A percentile compares a stretch with the other conserved stretches of the same genome.
Evolutionary conservation across 2,797 vertebrate species (phyloP).

Genomic region (Manis javanica): DNA sequence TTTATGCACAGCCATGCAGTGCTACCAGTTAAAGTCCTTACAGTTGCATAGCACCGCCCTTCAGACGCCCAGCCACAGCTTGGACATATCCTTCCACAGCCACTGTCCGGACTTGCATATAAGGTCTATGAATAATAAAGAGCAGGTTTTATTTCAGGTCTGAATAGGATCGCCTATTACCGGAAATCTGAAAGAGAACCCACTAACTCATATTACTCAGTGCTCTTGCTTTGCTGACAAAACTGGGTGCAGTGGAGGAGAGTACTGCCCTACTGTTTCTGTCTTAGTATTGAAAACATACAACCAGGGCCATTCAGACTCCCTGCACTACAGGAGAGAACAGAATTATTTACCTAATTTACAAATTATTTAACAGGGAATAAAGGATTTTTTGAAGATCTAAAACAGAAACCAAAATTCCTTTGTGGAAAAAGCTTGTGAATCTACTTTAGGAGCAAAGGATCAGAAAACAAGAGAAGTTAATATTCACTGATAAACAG

Average conservation of each 20-base stretch:
- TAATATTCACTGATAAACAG: constrained; percentile 54
- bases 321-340: neutral
- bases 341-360: neutral
- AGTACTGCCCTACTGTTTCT: neutral
- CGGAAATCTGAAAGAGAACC: constrained; percentile 65
- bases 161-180: constrained; percentile 29
- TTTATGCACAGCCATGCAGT: constrained; percentile 63
- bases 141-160: constrained; percentile 80
- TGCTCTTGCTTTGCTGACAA: neutral
- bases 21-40: constrained; percentile 50
- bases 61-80: constrained; percentile 81
- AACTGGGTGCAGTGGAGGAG: constrained; percentile 28
- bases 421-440: neutral
- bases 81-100: constrained; percentile 83
- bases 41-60: constrained; percentile 70
- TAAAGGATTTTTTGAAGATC: neutral
- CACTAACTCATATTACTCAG: neutral
- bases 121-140: constrained; percentile 82
- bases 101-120: constrained; percentile 80
- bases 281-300: constrained; percentile 5
- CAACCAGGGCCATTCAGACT: neutral
- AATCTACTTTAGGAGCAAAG: neutral
- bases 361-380: neutral
- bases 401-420: constrained; percentile 24
- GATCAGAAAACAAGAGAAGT: constrained; percentile 27